Percentiles rank a stretch among this genome's conserved stretches.
Evolutionary conservation across 2,888 invertebrate species (phyloP).

Genomic region (Mesochorus sp.): DNA sequence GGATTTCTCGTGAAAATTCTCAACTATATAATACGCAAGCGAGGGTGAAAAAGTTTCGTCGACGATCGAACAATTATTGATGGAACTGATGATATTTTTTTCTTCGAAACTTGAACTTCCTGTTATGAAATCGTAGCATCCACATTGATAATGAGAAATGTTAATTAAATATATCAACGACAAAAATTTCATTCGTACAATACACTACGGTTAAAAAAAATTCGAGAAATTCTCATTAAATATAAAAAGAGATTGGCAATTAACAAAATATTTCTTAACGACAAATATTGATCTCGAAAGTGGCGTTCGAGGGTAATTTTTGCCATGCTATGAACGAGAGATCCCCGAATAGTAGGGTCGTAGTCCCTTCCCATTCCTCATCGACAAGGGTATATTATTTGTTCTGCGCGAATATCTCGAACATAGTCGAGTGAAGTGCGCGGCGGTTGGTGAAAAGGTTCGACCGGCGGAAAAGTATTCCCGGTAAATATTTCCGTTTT

Average conservation of each 20-base stretch:
- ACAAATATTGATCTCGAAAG: conserved; percentile 40
- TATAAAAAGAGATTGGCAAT: background rate
- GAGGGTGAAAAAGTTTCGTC: conserved; percentile 4
- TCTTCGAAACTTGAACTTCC: no score
- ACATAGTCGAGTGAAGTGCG: no score
- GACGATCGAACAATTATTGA: background rate
- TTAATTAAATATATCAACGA: background rate
- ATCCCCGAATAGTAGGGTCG: background rate
- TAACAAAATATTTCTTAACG: conserved; percentile 10
- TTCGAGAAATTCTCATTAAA: background rate
- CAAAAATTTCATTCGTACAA: background rate
- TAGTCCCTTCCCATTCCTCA: background rate
- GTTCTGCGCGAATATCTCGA: conserved; percentile 38
- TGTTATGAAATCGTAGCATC: no score
- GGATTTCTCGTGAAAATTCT: conserved; percentile 13
- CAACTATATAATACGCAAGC: background rate
- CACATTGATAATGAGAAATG: no score
- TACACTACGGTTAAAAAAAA: background rate
- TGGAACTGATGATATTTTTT: background rate
- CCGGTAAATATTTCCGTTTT: conserved; percentile 80
- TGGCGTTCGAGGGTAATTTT: conserved; percentile 27
- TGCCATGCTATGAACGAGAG: background rate
- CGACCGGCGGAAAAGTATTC: conserved; percentile 76
- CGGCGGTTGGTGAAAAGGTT: conserved; percentile 19
- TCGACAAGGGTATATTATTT: conserved; percentile 10